These are phyloP conservation scores for Tragelaphus eurycerus DNA, from an alignment of 2,797 vertebrate genomes.

Conservation along the genomic window DNA sequence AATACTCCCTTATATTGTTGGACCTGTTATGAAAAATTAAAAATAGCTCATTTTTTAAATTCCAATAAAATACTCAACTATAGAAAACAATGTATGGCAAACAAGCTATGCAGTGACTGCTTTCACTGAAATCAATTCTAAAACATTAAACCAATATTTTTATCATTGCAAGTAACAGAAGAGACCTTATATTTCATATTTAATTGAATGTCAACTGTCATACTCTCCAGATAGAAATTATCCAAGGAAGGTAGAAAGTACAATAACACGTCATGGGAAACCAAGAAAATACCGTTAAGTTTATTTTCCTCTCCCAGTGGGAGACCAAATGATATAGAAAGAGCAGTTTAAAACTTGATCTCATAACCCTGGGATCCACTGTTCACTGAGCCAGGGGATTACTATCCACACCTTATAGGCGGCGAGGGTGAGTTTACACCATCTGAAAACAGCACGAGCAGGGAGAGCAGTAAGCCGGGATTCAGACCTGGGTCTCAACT, in stretches of 20 bases:
- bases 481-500: neutral
- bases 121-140: conserved; percentile 17
- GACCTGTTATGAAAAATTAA: neutral
- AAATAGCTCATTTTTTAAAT: neutral
- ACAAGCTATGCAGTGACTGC: neutral
- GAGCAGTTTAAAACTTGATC: neutral
- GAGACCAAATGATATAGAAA: neutral
- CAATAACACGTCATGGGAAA: neutral
- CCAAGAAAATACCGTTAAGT: neutral
- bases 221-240: neutral
- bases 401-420: neutral
- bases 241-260: neutral
- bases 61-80: conserved; percentile 16
- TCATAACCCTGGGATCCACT: neutral
- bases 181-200: neutral
- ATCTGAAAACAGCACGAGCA: neutral
- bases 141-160: conserved; percentile 19
- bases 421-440: neutral
- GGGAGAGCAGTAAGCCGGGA: neutral
- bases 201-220: conserved; percentile 15
- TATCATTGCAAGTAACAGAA: neutral
- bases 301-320: neutral
- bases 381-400: neutral
- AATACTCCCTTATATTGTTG: neutral
- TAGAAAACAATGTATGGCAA: neutral